A percentile compares a stretch with the other conserved stretches of the same genome.
Conservation (phyloP, 1,140 invertebrate species). For the Wasmannia auropunctata region DNA sequence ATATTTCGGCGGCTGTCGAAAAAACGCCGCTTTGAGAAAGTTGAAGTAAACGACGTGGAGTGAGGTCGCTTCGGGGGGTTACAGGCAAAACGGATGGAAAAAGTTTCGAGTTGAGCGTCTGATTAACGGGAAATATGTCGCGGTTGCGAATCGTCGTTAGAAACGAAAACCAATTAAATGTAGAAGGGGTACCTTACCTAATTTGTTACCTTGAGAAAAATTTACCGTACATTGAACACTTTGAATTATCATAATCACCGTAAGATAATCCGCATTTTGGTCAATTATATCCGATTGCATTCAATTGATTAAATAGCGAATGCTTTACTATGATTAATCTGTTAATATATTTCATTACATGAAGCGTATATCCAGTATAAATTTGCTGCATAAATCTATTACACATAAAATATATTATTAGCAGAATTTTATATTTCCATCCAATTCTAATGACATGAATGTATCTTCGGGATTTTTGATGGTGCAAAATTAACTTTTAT, state of each 20-base stretch:
- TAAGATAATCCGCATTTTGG: background rate
- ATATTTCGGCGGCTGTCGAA: constrained; percentile 66
- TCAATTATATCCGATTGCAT: background rate
- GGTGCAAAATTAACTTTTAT: constrained; percentile 11
- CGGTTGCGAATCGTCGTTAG: constrained; percentile 55
- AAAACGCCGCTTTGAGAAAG: constrained; percentile 62
- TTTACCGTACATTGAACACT: background rate
- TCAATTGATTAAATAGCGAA: background rate
- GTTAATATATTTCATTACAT: background rate
- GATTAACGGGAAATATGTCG: constrained; percentile 74
- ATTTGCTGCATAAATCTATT: background rate
- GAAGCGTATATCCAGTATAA: background rate
- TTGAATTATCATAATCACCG: background rate
- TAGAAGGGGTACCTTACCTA: constrained; percentile 8
- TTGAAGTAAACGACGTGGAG: constrained; percentile 63
- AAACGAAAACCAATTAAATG: constrained; percentile 67
- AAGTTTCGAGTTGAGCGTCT: constrained; percentile 64
- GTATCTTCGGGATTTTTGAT: background rate
- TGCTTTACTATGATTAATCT: background rate
- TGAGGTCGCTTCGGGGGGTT: constrained; percentile 25
- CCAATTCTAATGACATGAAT: background rate
- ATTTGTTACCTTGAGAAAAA: constrained; percentile 34
- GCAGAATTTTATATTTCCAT: background rate
- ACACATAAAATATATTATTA: background rate
- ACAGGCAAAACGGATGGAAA: constrained; percentile 67